Conservation (phyloP, 2,888 invertebrate species). For the Leptopilina myrica region DNA sequence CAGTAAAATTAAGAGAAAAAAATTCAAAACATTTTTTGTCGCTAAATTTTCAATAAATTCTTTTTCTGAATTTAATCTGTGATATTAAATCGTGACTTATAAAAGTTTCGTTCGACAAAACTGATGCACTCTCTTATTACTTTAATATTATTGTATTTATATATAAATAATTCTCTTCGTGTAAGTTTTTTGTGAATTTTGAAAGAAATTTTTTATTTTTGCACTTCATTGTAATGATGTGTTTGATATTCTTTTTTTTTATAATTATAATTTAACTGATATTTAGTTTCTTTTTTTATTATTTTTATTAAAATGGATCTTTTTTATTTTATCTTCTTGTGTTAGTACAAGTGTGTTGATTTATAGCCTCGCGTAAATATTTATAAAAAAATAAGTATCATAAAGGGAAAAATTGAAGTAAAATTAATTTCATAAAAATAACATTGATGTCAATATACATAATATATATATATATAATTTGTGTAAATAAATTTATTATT, state of each 20-base stretch:
- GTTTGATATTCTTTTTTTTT: not conserved
- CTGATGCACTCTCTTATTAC: not conserved
- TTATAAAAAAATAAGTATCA: not conserved
- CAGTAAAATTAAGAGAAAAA: no score
- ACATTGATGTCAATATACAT: not conserved
- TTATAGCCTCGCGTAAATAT: not conserved
- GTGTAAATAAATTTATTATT: constrained; percentile 11
- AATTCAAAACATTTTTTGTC: no score
- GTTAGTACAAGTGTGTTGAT: not conserved
- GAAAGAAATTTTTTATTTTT: not conserved
- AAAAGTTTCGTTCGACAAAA: not conserved
- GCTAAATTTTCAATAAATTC: no score
- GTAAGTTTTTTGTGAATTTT: not conserved
- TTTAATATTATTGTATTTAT: not conserved
- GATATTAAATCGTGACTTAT: not conserved
- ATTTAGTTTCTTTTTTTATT: not conserved
- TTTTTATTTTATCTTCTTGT: not conserved
- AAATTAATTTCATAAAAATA: not conserved
- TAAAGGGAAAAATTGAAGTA: not conserved
- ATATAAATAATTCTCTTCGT: not conserved
- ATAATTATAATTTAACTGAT: not conserved
- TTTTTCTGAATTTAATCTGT: not conserved
- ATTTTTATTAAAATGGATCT: not conserved
- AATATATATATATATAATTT: not conserved
- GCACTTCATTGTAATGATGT: not conserved